These are phyloP conservation scores for Rattus norvegicus DNA, from an alignment of 2,113 vertebrate genomes.

Conservation along the genomic window GRCr8 NC_086019.1:141548001-141548500, in stretches of 20 bases:
- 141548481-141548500: constrained; percentile 73
- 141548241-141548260: not conserved
- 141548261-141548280: not conserved
- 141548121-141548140: no score
- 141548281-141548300: not conserved
- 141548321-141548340: no score
- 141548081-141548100: no score
- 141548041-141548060: no score
- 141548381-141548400: not conserved
- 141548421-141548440: not conserved
- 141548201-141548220: no score
- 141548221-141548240: constrained; percentile 61
- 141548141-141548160: no score
- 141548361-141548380: not conserved
- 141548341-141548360: not conserved
- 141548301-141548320: not conserved
- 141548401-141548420: not conserved
- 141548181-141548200: no score
- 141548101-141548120: no score
- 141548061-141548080: no score
- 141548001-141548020: no score
- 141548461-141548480: constrained; percentile 79
- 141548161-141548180: no score
- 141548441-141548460: constrained; percentile 60
- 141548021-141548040: no score